These are phyloP conservation scores for Catocala fraxini DNA, from an alignment of 2,888 invertebrate species.

Conservation along the genomic window DNA sequence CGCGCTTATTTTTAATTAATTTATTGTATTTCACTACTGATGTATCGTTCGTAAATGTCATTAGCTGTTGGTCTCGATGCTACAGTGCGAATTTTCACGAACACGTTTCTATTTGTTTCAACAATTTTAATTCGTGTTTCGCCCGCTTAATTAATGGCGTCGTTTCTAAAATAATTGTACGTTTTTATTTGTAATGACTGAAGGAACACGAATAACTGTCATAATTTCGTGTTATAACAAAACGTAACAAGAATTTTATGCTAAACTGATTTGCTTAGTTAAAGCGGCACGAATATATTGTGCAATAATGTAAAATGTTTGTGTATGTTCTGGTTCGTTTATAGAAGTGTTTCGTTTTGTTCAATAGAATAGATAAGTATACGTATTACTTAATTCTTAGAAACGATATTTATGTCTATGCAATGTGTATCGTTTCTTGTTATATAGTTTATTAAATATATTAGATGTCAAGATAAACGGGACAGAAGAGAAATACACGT, in stretches of 20 bases:
- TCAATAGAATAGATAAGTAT: no score
- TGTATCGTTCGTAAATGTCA: constrained; percentile 35
- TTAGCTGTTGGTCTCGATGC: constrained; percentile 13
- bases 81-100: constrained; percentile 16
- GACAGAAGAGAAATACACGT: not conserved
- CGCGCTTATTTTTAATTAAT: constrained; percentile 47
- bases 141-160: constrained; percentile 41
- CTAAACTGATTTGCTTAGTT: constrained; percentile 38
- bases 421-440: no score
- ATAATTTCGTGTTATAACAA: constrained; percentile 43
- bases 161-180: constrained; percentile 50
- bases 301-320: not conserved
- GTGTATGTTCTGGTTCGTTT: not conserved
- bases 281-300: constrained; percentile 17
- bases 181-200: constrained; percentile 49
- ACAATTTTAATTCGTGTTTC: constrained; percentile 27
- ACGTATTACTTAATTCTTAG: no score
- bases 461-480: not conserved
- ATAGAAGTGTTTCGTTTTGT: not conserved
- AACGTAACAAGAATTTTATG: constrained; percentile 46
- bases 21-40: constrained; percentile 44
- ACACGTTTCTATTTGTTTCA: constrained; percentile 38
- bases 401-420: no score
- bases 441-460: not conserved
- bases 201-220: constrained; percentile 49